Percentiles rank a stretch among this genome's conserved stretches.
Conservation (phyloP, 2,888 invertebrate genomes). For the Autographa pulchrina region DNA sequence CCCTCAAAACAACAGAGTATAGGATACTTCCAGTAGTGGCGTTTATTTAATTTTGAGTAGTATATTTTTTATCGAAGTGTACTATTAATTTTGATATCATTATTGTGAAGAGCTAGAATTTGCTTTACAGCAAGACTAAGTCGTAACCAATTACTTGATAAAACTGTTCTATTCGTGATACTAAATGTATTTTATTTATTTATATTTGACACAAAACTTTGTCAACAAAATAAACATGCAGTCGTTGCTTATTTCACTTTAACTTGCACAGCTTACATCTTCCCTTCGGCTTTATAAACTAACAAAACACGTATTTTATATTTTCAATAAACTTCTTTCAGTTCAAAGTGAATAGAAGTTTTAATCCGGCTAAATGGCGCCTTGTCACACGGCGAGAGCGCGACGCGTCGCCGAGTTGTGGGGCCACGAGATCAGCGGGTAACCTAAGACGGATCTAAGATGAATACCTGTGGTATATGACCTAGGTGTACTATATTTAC, state of each 20-base stretch:
- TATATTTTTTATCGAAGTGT: no score
- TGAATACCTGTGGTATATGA: no score
- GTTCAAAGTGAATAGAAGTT: conserved; percentile 60
- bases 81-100: no score
- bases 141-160: no score
- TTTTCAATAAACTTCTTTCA: conserved; percentile 60
- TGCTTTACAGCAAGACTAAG: no score
- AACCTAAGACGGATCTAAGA: neutral
- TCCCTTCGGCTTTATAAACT: conserved; percentile 24
- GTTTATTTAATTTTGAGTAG: no score
- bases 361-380: conserved; percentile 64
- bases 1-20: no score
- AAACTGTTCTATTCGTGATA: no score
- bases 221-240: neutral
- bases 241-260: neutral
- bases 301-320: conserved; percentile 52
- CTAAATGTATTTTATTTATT: no score
- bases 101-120: no score
- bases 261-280: neutral
- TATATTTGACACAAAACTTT: neutral
- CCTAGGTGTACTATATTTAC: no score
- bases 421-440: conserved; percentile 25
- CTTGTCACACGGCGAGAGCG: conserved; percentile 60
- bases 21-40: no score
- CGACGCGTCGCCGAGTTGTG: conserved; percentile 45